phyloP scores from a whole-genome alignment of 2,113 vertebrate genomes.

The Heteronetta atricapilla region DNA sequence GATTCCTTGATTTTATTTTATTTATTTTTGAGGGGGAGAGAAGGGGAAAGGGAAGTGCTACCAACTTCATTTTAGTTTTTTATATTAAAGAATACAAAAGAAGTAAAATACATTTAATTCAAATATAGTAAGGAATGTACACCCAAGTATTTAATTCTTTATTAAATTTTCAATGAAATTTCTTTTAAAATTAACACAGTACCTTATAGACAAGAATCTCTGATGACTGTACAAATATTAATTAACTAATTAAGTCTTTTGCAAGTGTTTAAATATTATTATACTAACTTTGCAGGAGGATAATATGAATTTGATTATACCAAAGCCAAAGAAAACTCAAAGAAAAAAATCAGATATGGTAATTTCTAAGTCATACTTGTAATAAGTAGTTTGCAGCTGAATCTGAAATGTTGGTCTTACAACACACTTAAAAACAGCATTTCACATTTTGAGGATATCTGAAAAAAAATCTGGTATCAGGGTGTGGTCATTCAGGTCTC shows the following conservation, averaged over 20 bases:
- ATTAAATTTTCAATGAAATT: not conserved
- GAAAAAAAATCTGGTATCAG: constrained; percentile 20
- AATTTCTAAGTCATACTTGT: not conserved
- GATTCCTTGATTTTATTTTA: not conserved
- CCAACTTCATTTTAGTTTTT: not conserved
- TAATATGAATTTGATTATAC: not conserved
- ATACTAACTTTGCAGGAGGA: not conserved
- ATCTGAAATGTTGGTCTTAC: not conserved
- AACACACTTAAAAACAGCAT: constrained; percentile 23
- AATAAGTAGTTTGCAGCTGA: not conserved
- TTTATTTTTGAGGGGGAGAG: fast-evolving
- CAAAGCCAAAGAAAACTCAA: not conserved
- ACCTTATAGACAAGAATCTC: not conserved
- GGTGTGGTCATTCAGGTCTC: constrained; percentile 41
- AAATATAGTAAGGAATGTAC: not conserved
- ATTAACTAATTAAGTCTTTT: not conserved
- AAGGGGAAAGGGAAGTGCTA: fast-evolving
- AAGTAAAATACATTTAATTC: not conserved
- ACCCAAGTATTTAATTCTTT: not conserved
- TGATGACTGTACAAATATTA: not conserved
- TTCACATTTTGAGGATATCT: constrained; percentile 54
- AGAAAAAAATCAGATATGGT: fast-evolving
- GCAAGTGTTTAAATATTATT: not conserved
- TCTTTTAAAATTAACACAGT: not conserved
- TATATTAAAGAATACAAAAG: not conserved